Conservation (phyloP, 2,113 vertebrate species). For the Barbus barbus region DNA sequence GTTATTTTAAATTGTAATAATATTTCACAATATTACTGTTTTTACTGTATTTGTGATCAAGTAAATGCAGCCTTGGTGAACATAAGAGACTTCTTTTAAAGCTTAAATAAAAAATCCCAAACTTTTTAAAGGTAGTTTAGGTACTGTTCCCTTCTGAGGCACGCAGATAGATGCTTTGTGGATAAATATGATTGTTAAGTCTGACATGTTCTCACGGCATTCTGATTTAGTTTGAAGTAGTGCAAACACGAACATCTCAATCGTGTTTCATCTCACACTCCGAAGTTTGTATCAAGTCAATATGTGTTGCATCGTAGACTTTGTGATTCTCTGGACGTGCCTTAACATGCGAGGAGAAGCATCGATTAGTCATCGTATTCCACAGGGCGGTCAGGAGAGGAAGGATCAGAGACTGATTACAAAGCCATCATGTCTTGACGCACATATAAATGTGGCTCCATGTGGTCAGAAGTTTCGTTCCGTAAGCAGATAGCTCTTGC, state of each 20-base stretch:
- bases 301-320: conserved; percentile 52
- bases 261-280: conserved; percentile 9
- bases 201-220: background rate
- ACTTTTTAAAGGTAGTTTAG: background rate
- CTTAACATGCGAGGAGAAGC: conserved; percentile 48
- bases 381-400: conserved; percentile 41
- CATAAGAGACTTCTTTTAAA: background rate
- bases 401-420: conserved; percentile 61
- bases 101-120: background rate
- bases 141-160: background rate
- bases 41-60: background rate
- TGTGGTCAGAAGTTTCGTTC: conserved; percentile 54
- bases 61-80: background rate
- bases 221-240: conserved; percentile 7
- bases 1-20: background rate
- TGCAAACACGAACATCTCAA: conserved; percentile 18
- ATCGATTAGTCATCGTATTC: conserved; percentile 71
- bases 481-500: conserved; percentile 67
- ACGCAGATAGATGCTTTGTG: background rate
- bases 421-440: conserved; percentile 52
- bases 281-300: conserved; percentile 51
- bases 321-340: conserved; percentile 57
- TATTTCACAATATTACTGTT: background rate
- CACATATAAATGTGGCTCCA: conserved; percentile 63
- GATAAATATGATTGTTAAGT: conserved; percentile 3